Evolutionary conservation across 1,140 invertebrate genomes (phyloP).

Genomic region (Megathymus violae): DNA sequence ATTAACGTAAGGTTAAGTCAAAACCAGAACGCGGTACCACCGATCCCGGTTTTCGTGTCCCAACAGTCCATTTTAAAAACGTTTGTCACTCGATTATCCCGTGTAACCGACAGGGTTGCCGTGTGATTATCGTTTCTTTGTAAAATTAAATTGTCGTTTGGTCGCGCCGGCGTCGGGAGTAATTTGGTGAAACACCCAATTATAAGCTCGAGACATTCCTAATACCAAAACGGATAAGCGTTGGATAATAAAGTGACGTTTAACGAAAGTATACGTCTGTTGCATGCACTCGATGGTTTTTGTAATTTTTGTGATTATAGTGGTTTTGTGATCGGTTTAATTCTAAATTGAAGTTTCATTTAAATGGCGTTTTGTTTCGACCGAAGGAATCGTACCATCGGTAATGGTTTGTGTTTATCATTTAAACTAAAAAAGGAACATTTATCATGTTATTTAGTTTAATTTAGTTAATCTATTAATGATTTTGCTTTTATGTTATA

Average conservation of each 20-base stretch:
- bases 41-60: slow-evolving; percentile 29
- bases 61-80: slow-evolving; percentile 64
- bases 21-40: slow-evolving; percentile 26
- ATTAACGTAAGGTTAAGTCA: slow-evolving; percentile 4
- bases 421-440: too few species aligned
- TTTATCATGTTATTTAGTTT: too few species aligned
- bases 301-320: slow-evolving; percentile 19
- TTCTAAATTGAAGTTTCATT: slow-evolving; percentile 18
- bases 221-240: slow-evolving; percentile 73
- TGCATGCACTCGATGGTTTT: slow-evolving; percentile 43
- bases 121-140: slow-evolving; percentile 69
- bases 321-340: slow-evolving; percentile 12
- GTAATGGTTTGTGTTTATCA: too few species aligned
- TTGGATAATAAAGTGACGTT: slow-evolving; percentile 81
- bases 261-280: slow-evolving; percentile 77
- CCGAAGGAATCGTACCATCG: too few species aligned
- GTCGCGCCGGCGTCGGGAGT: slow-evolving; percentile 50
- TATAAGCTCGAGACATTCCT: slow-evolving; percentile 60
- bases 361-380: slow-evolving; percentile 19
- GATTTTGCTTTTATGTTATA: too few species aligned
- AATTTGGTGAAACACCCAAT: slow-evolving; percentile 61
- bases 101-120: slow-evolving; percentile 63
- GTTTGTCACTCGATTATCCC: slow-evolving; percentile 79
- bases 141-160: slow-evolving; percentile 76
- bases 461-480: too few species aligned